These are phyloP conservation scores for Syndactyla subalaris DNA, from an alignment of 2,797 vertebrate genomes.

Conservation along the genomic window DNA sequence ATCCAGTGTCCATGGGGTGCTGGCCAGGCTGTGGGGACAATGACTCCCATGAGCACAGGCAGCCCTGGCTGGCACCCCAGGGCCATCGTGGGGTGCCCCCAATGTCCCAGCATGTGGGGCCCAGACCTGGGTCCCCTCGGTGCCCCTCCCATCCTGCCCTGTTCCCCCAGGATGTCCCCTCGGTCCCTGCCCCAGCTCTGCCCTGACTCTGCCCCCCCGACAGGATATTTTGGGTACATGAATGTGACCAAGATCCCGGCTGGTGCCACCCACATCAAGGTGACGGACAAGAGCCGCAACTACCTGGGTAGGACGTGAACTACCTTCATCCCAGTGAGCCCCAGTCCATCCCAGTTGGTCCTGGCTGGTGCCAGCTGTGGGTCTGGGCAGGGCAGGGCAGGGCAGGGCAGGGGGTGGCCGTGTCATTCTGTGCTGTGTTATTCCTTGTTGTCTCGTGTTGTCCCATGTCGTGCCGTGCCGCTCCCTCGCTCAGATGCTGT, in stretches of 20 bases:
- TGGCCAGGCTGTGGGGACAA: neutral
- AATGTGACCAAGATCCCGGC: slow-evolving; percentile 80
- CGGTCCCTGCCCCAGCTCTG: neutral
- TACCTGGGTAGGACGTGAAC: slow-evolving; percentile 68
- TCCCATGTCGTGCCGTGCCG: neutral
- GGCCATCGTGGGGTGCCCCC: fast-evolving
- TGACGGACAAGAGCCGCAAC: slow-evolving; percentile 78
- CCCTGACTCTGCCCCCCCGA: neutral
- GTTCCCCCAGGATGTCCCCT: neutral
- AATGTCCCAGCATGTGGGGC: neutral
- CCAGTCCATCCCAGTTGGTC: neutral
- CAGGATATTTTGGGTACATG: slow-evolving; percentile 77
- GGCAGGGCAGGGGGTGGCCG: neutral
- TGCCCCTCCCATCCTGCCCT: fast-evolving
- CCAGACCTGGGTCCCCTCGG: neutral
- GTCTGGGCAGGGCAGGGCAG: neutral
- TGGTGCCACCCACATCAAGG: slow-evolving; percentile 77
- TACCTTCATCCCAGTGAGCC: neutral
- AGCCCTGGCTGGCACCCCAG: neutral
- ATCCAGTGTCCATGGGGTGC: neutral
- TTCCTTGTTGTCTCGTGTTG: neutral
- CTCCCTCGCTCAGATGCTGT: neutral
- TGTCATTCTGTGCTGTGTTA: neutral
- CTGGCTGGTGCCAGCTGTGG: neutral
- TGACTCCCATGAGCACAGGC: fast-evolving